Conservation (phyloP, 2,113 vertebrate genomes). For the Nicator chloris region DNA sequence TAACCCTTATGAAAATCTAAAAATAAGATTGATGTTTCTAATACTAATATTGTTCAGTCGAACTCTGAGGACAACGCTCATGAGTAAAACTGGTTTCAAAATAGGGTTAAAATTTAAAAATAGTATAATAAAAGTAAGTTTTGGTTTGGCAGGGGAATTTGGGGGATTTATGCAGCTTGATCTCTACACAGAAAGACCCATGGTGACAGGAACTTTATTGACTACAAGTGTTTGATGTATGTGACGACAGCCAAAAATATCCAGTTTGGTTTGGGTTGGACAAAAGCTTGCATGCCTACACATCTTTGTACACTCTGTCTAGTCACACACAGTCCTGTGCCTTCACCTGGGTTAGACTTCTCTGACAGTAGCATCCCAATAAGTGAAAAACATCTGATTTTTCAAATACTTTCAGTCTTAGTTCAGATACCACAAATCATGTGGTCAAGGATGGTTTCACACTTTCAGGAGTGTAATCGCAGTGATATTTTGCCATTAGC, state of each 20-base stretch:
- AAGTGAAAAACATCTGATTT: neutral
- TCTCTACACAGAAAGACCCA: neutral
- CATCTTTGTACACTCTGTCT: neutral
- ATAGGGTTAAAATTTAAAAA: neutral
- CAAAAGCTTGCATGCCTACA: neutral
- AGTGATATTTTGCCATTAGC: neutral
- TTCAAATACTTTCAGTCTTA: neutral
- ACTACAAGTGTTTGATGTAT: neutral
- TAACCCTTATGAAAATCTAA: neutral
- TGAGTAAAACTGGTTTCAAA: neutral
- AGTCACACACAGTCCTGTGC: neutral
- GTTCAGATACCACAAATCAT: neutral
- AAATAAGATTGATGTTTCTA: neutral
- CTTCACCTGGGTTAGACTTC: neutral
- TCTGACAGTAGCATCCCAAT: neutral
- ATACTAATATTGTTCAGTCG: neutral
- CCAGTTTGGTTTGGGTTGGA: neutral
- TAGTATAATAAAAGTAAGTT: neutral
- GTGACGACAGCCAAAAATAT: neutral
- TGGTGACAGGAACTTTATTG: neutral
- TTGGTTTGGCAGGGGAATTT: neutral
- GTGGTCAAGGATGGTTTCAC: neutral
- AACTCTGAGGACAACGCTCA: neutral
- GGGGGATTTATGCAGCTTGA: neutral
- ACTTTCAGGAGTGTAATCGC: neutral